These are phyloP conservation scores for Aproaerema taeniolella DNA, from an alignment of 2,888 invertebrate genomes.

Conservation along the genomic window DNA sequence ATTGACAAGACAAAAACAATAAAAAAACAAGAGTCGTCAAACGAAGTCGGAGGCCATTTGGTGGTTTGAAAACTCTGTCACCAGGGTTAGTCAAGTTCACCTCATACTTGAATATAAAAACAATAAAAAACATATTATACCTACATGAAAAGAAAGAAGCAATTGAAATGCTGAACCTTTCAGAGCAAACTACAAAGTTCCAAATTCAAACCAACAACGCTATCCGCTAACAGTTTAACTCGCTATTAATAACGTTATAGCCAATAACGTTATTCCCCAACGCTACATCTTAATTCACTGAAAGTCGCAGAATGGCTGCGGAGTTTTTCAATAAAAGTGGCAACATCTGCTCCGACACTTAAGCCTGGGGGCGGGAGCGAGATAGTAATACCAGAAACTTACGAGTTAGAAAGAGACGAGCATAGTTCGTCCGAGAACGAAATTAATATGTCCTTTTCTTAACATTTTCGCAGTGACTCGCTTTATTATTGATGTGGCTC, in stretches of 20 bases:
- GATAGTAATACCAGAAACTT: constrained; percentile 28
- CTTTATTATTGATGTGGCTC: constrained; percentile 55
- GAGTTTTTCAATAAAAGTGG: constrained; percentile 75
- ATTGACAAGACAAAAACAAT: too few relatives aligned
- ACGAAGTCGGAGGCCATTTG: too few relatives aligned
- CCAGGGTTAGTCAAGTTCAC: too few relatives aligned
- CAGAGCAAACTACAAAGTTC: too few relatives aligned
- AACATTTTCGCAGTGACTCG: constrained; percentile 49
- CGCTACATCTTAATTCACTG: constrained; percentile 73
- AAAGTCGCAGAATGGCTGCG: constrained; percentile 62
- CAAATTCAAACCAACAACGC: neutral
- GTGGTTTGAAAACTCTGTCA: too few relatives aligned
- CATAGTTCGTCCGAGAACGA: constrained; percentile 42
- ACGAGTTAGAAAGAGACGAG: constrained; percentile 35
- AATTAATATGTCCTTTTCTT: constrained; percentile 76
- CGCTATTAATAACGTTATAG: constrained; percentile 37
- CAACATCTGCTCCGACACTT: constrained; percentile 70
- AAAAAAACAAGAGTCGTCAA: too few relatives aligned
- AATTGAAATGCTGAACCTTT: neutral
- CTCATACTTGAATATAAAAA: too few relatives aligned
- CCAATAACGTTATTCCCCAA: constrained; percentile 31
- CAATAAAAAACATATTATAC: neutral
- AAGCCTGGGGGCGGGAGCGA: constrained; percentile 57
- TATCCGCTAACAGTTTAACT: constrained; percentile 6
- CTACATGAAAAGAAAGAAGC: neutral